Percentiles rank a stretch among this genome's conserved stretches.
phyloP scores from a whole-genome alignment of 92 coral and sea anemone genomes.

The Nematostella vectensis region DNA sequence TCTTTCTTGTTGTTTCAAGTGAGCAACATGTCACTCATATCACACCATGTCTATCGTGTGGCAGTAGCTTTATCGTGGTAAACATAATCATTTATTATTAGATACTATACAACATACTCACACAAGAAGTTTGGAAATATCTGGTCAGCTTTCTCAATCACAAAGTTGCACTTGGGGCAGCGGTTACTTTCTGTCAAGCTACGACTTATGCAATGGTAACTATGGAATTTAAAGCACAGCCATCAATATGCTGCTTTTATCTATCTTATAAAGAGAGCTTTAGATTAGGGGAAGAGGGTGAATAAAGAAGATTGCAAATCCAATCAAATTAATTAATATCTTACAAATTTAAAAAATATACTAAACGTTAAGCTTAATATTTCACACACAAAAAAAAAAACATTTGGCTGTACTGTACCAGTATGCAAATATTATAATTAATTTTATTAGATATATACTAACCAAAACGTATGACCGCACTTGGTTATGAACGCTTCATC shows the following conservation, averaged over 20 bases:
- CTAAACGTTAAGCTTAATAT: too few species aligned
- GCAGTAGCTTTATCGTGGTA: too few species aligned
- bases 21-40: too few species aligned
- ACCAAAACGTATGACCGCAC: constrained; percentile 99
- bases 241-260: too few species aligned
- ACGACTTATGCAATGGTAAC: constrained; percentile 81
- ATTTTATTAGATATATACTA: constrained; percentile 8
- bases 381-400: too few species aligned
- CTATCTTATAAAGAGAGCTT: too few species aligned
- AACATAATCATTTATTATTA: too few species aligned
- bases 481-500: constrained; percentile 98
- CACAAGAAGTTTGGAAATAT: constrained; percentile 92
- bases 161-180: constrained; percentile 95
- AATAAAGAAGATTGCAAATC: too few species aligned
- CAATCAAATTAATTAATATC: neutral
- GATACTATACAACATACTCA: too few species aligned
- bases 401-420: neutral
- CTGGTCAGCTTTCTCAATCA: constrained; percentile 93
- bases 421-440: neutral
- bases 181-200: constrained; percentile 93
- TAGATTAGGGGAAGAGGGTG: too few species aligned
- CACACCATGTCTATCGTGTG: too few species aligned
- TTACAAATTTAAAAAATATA: neutral
- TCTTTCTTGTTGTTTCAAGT: too few species aligned
- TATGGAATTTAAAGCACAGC: constrained; percentile 15